Evolutionary conservation across 1,140 invertebrate species (phyloP), one percentile per base, ranked within the genome.

Genomic region (Drosophila bocki): DNA sequence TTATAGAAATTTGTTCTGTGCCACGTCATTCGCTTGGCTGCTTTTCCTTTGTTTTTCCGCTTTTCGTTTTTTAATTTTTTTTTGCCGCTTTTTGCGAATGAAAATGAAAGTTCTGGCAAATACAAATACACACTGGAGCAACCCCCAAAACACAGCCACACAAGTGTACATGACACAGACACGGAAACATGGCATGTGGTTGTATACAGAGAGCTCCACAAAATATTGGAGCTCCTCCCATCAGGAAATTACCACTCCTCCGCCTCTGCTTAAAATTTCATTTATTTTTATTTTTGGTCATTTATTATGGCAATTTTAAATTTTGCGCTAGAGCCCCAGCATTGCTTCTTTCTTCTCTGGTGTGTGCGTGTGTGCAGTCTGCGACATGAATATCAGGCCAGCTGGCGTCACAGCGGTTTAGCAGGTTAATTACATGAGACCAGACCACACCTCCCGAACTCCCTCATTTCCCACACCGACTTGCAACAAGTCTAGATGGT

Each of bases 321-420:
- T 74, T 63, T 64, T 72, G 42, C 53, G 53, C 57, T 45, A 62
- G 59, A 32, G 60, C 4, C 47, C 19, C 33, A 32, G 8, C 42
- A 44, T 32, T 41, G 26, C 26, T 11, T 42, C 17, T 33, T 44
- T 37, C 37, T 9, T 15, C 9, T 32, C 4, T 26, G 3, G 12
- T 57, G n/a, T 26, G 37, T 32, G 17, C n/a, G 7, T 33, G 15
- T 71, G 67, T 68, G 39, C 51, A 72, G 67, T 74, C 68, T 72
- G 67, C 44, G 68, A 60, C 54, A 74, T 74, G 70, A 74, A 60
- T 72, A 60, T 72, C 53, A 74, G 54, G 67, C 29, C 80, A 53
- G 62, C 39, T 61, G 70, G 50, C 85, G 85, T 88, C 82, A 88
- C 86, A 90, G 85, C 75, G 70, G 85, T 74, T 88, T 90, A 85